phyloP scores from a whole-genome alignment of 2,888 invertebrate genomes.

The Leptogaster cylindrica region DNA sequence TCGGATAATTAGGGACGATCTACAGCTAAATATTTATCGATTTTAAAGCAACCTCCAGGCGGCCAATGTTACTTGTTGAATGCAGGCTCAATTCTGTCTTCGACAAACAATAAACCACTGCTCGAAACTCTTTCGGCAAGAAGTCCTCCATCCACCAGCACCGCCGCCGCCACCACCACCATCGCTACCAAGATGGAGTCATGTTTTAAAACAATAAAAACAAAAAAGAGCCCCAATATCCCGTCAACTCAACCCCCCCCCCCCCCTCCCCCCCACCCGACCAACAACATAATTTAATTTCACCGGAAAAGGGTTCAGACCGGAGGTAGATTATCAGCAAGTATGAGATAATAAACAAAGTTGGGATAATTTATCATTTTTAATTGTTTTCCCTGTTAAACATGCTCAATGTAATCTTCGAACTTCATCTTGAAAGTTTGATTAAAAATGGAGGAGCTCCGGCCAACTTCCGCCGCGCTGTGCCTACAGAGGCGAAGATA shows the following conservation, averaged over 20 bases:
- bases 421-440: conserved; percentile 14
- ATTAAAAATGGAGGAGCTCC: conserved; percentile 7
- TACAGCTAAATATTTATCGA: background rate
- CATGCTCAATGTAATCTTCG: conserved; percentile 11
- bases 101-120: background rate
- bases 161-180: background rate
- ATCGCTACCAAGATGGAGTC: background rate
- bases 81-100: background rate
- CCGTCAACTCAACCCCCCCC: no score
- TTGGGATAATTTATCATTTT: conserved; percentile 14
- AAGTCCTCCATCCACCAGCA: no score
- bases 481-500: background rate
- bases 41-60: background rate
- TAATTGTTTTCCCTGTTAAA: conserved; percentile 14
- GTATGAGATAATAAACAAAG: conserved; percentile 14
- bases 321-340: conserved; percentile 4
- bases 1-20: conserved; percentile 2
- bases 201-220: no score
- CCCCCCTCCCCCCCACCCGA: background rate
- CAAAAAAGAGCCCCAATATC: no score
- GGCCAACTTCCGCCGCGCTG: background rate
- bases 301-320: background rate
- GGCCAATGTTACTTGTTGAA: background rate
- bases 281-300: conserved; percentile 12
- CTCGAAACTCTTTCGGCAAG: no score